Conservation (phyloP, 2,113 vertebrate species). For the Hemibates koningsi region DNA sequence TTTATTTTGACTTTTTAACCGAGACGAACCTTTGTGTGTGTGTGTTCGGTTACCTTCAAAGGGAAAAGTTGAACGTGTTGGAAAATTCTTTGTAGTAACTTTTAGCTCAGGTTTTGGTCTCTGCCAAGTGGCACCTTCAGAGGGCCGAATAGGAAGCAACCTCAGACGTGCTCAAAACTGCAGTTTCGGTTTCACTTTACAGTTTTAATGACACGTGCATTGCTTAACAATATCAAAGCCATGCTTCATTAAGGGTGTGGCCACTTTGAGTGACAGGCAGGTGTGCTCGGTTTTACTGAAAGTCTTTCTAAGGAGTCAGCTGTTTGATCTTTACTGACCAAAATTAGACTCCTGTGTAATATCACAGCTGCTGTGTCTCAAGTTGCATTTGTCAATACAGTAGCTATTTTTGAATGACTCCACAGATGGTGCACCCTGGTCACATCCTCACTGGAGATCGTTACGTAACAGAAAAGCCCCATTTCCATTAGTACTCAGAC, state of each 20-base stretch:
- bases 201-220: neutral
- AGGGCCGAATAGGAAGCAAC: neutral
- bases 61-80: neutral
- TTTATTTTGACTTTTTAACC: neutral
- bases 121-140: fast-evolving
- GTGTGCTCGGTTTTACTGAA: neutral
- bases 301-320: neutral
- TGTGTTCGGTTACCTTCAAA: neutral
- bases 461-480: neutral
- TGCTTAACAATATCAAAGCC: neutral
- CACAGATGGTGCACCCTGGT: neutral
- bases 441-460: neutral
- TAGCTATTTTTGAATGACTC: neutral
- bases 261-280: neutral
- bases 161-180: neutral
- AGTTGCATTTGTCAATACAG: neutral
- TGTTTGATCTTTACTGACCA: neutral
- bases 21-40: fast-evolving
- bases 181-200: neutral
- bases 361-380: neutral
- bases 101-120: neutral
- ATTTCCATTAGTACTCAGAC: neutral
- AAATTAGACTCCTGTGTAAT: neutral
- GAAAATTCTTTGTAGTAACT: neutral
- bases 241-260: neutral